phyloP scores from a whole-genome alignment of 2,888 invertebrate genomes.

The Noctua janthina region DNA sequence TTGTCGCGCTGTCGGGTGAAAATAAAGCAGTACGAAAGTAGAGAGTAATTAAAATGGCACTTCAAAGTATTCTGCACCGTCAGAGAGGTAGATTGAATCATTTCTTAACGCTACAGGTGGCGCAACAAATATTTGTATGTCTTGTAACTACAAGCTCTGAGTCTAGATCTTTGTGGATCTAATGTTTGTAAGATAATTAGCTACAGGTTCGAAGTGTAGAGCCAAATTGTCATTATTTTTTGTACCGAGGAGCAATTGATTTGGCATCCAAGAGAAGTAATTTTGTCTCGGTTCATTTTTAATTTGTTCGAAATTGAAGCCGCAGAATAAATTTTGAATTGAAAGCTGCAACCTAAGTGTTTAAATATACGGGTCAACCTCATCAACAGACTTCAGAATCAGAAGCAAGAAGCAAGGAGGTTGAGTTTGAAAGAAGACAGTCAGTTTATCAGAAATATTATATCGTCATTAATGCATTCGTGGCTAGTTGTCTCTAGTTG shows the following conservation, averaged over 20 bases:
- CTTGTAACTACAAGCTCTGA: background rate
- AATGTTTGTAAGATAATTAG: background rate
- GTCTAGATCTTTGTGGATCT: background rate
- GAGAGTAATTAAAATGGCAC: constrained; percentile 3
- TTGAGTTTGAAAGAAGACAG: background rate
- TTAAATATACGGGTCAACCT: background rate
- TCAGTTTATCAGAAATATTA: background rate
- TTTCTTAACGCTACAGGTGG: constrained; percentile 16
- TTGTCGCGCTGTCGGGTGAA: background rate
- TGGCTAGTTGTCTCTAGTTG: background rate
- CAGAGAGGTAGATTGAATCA: constrained; percentile 1
- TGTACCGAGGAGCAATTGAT: constrained; percentile 2
- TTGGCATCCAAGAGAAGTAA: background rate
- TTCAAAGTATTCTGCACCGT: background rate
- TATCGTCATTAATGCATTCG: background rate
- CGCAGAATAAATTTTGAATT: background rate
- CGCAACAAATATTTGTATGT: constrained; percentile 1
- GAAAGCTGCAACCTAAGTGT: background rate
- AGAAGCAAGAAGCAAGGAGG: background rate
- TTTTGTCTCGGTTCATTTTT: constrained; percentile 1
- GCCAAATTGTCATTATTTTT: constrained; percentile 1
- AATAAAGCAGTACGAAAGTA: background rate
- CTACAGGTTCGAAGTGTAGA: background rate
- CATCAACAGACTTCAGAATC: background rate
- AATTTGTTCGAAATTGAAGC: background rate